These are phyloP conservation scores for Branchinecta lindahli DNA, from an alignment of 1,140 invertebrate genomes.

Conservation along the genomic window DNA sequence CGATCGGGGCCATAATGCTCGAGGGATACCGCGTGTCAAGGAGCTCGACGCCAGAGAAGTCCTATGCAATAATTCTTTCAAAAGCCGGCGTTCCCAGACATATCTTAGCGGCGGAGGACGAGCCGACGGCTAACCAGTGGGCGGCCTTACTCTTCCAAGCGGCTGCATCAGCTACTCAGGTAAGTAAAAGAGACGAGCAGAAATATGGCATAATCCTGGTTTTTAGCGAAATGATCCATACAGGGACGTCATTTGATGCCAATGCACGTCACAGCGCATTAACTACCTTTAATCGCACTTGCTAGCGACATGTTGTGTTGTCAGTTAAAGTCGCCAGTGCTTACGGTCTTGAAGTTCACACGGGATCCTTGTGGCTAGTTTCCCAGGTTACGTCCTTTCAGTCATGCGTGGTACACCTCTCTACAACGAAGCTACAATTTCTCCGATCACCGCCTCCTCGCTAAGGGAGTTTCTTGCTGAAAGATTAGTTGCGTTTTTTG, in stretches of 20 bases:
- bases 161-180: conserved; percentile 29
- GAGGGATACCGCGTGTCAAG: conserved; percentile 57
- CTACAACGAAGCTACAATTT: too few species aligned
- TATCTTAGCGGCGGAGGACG: conserved; percentile 16
- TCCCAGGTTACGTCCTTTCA: too few species aligned
- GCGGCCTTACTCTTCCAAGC: conserved; percentile 45
- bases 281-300: conserved; percentile 17
- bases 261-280: conserved; percentile 15
- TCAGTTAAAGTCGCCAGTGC: too few species aligned
- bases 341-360: too few species aligned
- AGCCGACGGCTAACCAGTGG: conserved; percentile 42
- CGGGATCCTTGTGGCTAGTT: too few species aligned
- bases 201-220: conserved; percentile 25
- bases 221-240: too few species aligned
- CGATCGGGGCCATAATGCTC: conserved; percentile 71
- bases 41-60: conserved; percentile 39
- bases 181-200: conserved; percentile 44
- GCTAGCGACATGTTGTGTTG: background rate
- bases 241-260: too few species aligned
- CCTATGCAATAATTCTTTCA: conserved; percentile 47
- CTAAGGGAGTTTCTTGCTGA: too few species aligned
- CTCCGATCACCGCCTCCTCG: too few species aligned
- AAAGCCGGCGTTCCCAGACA: conserved; percentile 48
- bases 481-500: too few species aligned
- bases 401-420: too few species aligned